Conservation (phyloP, 2,113 vertebrate genomes). For the Eurypyga helias region DNA sequence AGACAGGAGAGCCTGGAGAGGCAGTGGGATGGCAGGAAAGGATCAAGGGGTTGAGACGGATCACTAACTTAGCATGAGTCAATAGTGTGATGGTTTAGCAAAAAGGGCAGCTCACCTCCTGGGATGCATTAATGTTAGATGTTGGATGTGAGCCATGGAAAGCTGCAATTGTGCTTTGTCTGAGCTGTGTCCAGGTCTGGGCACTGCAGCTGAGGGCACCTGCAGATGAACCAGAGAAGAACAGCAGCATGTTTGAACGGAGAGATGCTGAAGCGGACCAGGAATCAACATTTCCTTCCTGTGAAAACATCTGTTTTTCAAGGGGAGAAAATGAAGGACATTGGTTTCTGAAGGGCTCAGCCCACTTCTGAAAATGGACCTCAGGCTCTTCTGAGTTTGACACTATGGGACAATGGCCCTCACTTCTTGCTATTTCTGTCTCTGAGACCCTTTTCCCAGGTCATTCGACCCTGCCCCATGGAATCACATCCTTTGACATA, state of each 20-base stretch:
- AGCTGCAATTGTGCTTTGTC: constrained; percentile 13
- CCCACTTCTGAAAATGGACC: background rate
- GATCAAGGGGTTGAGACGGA: constrained; percentile 54
- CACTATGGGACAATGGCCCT: background rate
- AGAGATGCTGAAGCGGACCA: background rate
- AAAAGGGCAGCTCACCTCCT: constrained; percentile 64
- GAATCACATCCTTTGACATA: background rate
- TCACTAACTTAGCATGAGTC: constrained; percentile 66
- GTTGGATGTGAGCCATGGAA: constrained; percentile 39
- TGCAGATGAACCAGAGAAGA: background rate
- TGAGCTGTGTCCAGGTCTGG: background rate
- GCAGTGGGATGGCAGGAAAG: constrained; percentile 5
- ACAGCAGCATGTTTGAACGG: background rate
- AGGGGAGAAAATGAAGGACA: background rate
- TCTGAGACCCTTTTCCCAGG: background rate
- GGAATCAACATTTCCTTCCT: background rate
- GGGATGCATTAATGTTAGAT: constrained; percentile 57
- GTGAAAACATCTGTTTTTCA: background rate
- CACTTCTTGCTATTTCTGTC: background rate
- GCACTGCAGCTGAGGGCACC: background rate
- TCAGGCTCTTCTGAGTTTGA: background rate
- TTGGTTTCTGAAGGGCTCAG: background rate
- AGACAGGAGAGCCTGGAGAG: constrained; percentile 37
- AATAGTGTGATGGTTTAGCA: constrained; percentile 60
- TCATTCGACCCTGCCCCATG: rapidly evolving